Conservation (phyloP, 1,140 invertebrate genomes). For the Teleopsis dalmanni region DNA sequence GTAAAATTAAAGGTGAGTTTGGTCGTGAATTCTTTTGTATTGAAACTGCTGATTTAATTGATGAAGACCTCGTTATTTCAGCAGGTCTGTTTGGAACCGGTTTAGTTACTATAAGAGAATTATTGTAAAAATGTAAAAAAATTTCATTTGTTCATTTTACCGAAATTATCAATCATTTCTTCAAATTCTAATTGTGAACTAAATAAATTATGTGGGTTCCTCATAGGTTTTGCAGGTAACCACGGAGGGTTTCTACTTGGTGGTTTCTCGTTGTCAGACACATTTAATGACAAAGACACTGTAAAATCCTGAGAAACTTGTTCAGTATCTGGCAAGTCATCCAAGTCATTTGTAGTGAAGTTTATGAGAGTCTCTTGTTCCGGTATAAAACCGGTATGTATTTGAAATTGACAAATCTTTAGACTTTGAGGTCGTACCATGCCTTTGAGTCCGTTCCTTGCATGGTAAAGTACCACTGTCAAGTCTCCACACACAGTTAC, state of each 20-base stretch:
- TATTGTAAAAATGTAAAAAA: neutral
- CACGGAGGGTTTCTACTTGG: slow-evolving; percentile 64
- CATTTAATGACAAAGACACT: slow-evolving; percentile 63
- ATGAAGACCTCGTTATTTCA: neutral
- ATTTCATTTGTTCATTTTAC: slow-evolving; percentile 29
- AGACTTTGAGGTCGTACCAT: slow-evolving; percentile 76
- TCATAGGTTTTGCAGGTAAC: slow-evolving; percentile 54
- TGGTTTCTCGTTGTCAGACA: slow-evolving; percentile 59
- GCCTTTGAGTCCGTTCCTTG: slow-evolving; percentile 72
- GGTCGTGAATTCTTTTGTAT: slow-evolving; percentile 15
- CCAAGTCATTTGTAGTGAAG: slow-evolving; percentile 69
- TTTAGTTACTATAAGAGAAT: slow-evolving; percentile 27
- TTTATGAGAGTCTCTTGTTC: slow-evolving; percentile 64
- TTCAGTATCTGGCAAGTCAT: slow-evolving; percentile 71
- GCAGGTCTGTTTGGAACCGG: slow-evolving; percentile 12
- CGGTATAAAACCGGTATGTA: slow-evolving; percentile 80
- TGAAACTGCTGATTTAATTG: neutral
- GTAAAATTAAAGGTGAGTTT: slow-evolving; percentile 28
- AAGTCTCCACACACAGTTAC: slow-evolving; percentile 76
- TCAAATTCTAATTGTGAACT: slow-evolving; percentile 74
- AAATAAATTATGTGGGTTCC: slow-evolving; percentile 62
- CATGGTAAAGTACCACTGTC: slow-evolving; percentile 74
- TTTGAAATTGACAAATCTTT: slow-evolving; percentile 80
- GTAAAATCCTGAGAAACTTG: slow-evolving; percentile 72
- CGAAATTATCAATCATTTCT: slow-evolving; percentile 73